Evolutionary conservation across 2,797 vertebrate species (phyloP), one percentile per base, ranked within the genome.

Genomic region (Siniperca scherzeri): DNA sequence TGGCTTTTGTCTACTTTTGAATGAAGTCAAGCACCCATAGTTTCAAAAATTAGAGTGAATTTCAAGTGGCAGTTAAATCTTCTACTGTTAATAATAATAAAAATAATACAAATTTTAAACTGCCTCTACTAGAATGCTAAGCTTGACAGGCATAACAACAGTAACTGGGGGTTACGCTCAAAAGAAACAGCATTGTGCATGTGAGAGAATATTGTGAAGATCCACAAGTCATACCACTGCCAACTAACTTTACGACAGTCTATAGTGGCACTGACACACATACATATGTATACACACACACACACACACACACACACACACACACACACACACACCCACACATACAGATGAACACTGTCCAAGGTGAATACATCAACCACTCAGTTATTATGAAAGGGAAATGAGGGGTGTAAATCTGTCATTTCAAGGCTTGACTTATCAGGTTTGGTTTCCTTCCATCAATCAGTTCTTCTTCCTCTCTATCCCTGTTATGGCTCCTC

Each of bases 381-480:
- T 59, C 17, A 46, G 36, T 48, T 48, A 33, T 65, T 60, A 46
- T 69, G 30, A 53, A 76, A 76, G n/a, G 25, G 27, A 70, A 80
- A 76, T 52, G 40, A 67, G 10, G 16, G 11, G 16, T 56, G 17
- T 46, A 42, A 80, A 70, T 77, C 33, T 70, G 44, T 60, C 52
- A 64, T 55, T 59, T 85, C 55, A 71, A 77, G 59, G 57, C 44
- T 59, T 59, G 14, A 57, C 56, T 50, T 57, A 53, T 44, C 56
- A 60, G 38, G 27, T 64, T 69, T 80, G 40, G 64, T 70, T 82
- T 38, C n/a, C 30, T 33, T 77, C 48, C 53, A 56, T 76, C 27
- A 27, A 44, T 83, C 77, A 82, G 38, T 56, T 64, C 7, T 42
- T 61, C 65, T 61, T 67, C 42, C n/a, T 77, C 25, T 71, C 16